A percentile compares a stretch with the other conserved stretches of the same genome.
Evolutionary conservation across 2,113 vertebrate genomes (phyloP).

Genomic region (Chauna torquata): DNA sequence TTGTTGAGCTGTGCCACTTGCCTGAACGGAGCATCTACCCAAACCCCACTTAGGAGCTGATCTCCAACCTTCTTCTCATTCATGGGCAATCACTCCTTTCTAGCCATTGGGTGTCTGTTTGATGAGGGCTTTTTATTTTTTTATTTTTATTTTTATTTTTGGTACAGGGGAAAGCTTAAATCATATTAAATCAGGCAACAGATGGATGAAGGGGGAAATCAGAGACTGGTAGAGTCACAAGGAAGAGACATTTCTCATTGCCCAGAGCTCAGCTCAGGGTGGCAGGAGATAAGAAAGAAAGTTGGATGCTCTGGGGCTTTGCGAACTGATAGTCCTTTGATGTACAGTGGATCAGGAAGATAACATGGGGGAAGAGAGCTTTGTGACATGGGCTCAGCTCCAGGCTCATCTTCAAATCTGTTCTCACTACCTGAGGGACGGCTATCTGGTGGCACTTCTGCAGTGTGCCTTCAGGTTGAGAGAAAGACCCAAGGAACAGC

Average conservation of each 20-base stretch:
- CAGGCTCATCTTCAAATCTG: neutral
- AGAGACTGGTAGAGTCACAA: neutral
- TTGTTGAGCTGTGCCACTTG: neutral
- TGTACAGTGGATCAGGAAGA: neutral
- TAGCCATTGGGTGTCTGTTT: neutral
- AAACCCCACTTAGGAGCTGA: neutral
- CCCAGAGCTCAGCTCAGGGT: neutral
- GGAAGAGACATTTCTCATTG: neutral
- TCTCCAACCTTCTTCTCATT: neutral
- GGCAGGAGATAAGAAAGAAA: neutral
- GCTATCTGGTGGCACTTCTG: neutral
- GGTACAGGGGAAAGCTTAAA: neutral
- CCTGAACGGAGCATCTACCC: neutral
- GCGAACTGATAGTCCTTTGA: neutral
- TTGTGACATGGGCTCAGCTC: neutral
- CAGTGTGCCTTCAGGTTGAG: neutral
- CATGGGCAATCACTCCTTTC: neutral
- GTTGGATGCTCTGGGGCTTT: neutral
- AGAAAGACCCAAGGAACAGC: neutral
- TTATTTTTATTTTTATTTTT: too few relatives aligned
- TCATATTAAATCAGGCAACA: neutral
- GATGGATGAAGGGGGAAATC: neutral
- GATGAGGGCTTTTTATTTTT: neutral
- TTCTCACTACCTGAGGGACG: rapidly evolving
- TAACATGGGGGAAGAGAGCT: neutral